A percentile compares a stretch with the other conserved stretches of the same genome.
Evolutionary conservation across 1,140 invertebrate species (phyloP).

Genomic region (Trinorchestia longiramus): DNA sequence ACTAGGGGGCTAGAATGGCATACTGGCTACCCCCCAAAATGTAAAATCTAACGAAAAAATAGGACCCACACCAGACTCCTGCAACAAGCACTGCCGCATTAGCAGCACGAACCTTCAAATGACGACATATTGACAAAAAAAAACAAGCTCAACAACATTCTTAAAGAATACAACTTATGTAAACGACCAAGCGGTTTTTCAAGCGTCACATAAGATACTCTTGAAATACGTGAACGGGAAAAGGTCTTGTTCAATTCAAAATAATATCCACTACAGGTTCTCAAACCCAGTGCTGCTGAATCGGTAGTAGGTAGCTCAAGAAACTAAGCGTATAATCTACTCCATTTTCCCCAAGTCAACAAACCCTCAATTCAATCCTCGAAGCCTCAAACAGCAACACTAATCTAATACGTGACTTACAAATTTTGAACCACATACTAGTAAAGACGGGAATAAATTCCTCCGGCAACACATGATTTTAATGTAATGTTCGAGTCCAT

Average conservation of each 20-base stretch:
- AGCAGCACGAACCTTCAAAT: background rate
- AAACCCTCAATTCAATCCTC: background rate
- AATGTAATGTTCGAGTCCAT: too few species aligned
- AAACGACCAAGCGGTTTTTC: too few species aligned
- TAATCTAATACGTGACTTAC: background rate
- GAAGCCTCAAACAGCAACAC: background rate
- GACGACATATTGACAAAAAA: background rate
- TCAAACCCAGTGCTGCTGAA: background rate
- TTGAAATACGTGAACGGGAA: too few species aligned
- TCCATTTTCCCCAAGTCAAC: background rate
- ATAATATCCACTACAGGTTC: background rate
- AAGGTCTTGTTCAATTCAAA: background rate
- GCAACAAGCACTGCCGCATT: background rate
- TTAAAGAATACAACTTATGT: background rate
- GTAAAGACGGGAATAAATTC: too few species aligned
- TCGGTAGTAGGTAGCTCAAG: background rate
- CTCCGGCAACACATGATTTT: too few species aligned
- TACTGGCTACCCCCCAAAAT: background rate
- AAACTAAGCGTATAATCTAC: background rate
- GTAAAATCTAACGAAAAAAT: background rate
- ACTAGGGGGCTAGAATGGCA: background rate
- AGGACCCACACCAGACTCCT: background rate
- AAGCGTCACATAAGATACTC: too few species aligned
- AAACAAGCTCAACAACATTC: background rate
- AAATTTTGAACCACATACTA: background rate